These are phyloP conservation scores for Scaptomyza montana DNA, from an alignment of 1,140 invertebrate genomes.

Conservation along the genomic window DNA sequence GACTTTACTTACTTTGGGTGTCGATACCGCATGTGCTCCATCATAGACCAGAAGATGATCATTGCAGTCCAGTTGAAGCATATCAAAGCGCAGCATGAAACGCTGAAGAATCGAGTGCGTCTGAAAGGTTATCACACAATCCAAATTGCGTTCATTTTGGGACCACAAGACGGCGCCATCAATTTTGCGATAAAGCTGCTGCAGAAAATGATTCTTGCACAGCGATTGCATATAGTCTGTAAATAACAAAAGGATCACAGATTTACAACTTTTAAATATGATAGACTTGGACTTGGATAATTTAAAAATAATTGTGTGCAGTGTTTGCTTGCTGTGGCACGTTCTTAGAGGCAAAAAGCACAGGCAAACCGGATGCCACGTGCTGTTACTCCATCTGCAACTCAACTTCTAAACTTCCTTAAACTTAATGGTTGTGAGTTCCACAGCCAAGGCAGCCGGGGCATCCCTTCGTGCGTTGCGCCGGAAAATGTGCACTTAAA, in stretches of 20 bases:
- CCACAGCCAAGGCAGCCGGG: conserved; percentile 20
- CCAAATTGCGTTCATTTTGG: conserved; percentile 93
- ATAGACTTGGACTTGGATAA: conserved; percentile 30
- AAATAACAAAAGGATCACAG: conserved; percentile 63
- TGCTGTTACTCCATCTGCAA: conserved; percentile 13
- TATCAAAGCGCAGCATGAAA: conserved; percentile 95
- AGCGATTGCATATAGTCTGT: conserved; percentile 93
- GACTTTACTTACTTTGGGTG: conserved; percentile 89
- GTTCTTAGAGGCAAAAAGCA: neutral
- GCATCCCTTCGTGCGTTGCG: conserved; percentile 70
- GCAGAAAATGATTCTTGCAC: conserved; percentile 94
- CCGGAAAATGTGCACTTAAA: conserved; percentile 82
- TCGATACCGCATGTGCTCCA: conserved; percentile 93
- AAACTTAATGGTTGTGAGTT: conserved; percentile 50
- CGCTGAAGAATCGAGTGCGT: conserved; percentile 96
- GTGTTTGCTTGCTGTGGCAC: neutral
- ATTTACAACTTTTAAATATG: conserved; percentile 3
- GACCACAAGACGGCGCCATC: conserved; percentile 95
- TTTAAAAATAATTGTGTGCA: conserved; percentile 32
- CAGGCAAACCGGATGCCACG: conserved; percentile 12
- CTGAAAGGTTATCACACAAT: conserved; percentile 96
- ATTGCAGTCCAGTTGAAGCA: conserved; percentile 93
- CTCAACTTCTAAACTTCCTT: conserved; percentile 41
- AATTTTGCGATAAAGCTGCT: conserved; percentile 93
- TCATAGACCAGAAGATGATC: conserved; percentile 97